Percentiles rank a stretch among this genome's conserved stretches.
Conservation (phyloP, 1,140 invertebrate genomes). For the Bombus picipes region DNA sequence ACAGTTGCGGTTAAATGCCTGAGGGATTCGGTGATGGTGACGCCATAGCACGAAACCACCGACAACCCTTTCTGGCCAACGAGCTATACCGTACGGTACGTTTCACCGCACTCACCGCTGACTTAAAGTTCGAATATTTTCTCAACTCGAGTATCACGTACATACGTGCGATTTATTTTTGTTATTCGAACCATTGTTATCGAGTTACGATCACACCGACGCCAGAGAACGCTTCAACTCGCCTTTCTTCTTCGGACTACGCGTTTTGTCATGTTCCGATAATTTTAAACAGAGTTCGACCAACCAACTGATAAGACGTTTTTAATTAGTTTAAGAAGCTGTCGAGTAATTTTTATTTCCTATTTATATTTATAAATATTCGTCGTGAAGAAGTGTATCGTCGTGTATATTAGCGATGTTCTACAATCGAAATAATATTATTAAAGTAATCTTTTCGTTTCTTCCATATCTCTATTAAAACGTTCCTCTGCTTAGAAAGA, state of each 20-base stretch:
- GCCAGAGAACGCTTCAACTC: neutral
- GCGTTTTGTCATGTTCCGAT: too few relatives aligned
- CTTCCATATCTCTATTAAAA: too few relatives aligned
- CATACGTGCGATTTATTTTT: neutral
- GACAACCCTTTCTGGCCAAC: constrained; percentile 45
- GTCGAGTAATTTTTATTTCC: too few relatives aligned
- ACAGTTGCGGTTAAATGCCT: constrained; percentile 82
- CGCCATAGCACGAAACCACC: constrained; percentile 63
- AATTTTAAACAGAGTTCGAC: neutral
- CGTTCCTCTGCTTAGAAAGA: too few relatives aligned
- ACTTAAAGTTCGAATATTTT: constrained; percentile 5
- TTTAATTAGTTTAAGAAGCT: too few relatives aligned
- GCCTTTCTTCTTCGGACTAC: neutral
- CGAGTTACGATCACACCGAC: neutral
- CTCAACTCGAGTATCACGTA: neutral
- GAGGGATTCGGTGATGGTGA: constrained; percentile 62
- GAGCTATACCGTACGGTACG: constrained; percentile 4
- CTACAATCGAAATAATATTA: too few relatives aligned
- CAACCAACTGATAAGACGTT: too few relatives aligned
- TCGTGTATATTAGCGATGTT: too few relatives aligned
- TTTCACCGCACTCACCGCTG: constrained; percentile 14
- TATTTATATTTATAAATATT: too few relatives aligned
- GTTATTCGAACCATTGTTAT: neutral
- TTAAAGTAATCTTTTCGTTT: too few relatives aligned
- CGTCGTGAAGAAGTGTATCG: too few relatives aligned